Evolutionary conservation across 2,888 invertebrate species (phyloP), one percentile per base, ranked within the genome.

Genomic region (Thalpophila matura): DNA sequence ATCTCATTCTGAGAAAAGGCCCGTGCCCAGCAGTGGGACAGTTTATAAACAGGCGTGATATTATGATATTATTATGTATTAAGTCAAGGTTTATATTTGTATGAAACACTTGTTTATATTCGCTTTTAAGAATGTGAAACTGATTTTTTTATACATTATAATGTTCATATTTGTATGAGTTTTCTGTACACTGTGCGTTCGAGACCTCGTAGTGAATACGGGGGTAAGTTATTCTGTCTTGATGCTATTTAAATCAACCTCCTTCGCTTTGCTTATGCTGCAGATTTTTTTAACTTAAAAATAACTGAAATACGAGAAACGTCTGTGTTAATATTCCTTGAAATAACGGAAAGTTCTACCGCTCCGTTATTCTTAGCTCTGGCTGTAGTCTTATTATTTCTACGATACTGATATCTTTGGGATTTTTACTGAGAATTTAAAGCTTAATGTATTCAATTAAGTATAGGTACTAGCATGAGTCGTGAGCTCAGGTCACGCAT

Each of bases 321-420:
- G 16, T 27, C 20, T 31, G 31, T 53, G 26, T 49, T 42, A 22
- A 51, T 37, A 14, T 53, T 43, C 3, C 7, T 49, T 56, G 37
- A 72, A 66, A 51, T 49, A 51, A 53, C 18, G n/a, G 5, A 27
- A 33, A 65, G 10, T 64, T 53, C n/a, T 45, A 16, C 14, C 0
- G 9, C 24, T 27, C 10, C 45, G 18, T 62, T 64, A 7, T 63
- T 18, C 45, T 63, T 40, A 27, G 18, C 16, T 45, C 20, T 43
- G 42, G 24, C 2, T n/a, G n/a, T n/a, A 20, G 54, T 60, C 7
- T 27, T 35, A 24, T 7, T 35, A 29, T 55, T 18, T 22, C 14
- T 55, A 29, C 12, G 12, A 7, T 33, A 24, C 12, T 5, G 14
- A 29, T 37, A 37, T 51, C 7, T 35, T 18, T 5, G 4, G 20